These are phyloP conservation scores for Umimayanthus kanabou DNA, from an alignment of 92 coral and sea anemone species.

Conservation along the genomic window DNA sequence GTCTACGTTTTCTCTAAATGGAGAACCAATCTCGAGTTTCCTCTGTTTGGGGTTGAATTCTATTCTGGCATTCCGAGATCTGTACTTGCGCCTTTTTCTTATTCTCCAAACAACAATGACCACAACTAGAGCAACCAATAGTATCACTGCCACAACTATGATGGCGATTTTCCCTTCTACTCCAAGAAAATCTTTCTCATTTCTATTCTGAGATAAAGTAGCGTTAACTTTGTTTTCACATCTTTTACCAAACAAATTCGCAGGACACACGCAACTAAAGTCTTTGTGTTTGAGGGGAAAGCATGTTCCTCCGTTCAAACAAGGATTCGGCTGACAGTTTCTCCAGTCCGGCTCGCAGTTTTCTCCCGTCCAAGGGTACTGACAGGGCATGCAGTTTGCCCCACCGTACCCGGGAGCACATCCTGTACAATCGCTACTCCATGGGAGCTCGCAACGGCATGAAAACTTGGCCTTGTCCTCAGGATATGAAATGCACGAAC, in stretches of 20 bases:
- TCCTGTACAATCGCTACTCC: constrained; percentile 74
- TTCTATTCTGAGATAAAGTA: constrained; percentile 1
- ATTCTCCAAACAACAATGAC: constrained; percentile 49
- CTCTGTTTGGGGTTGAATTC: constrained; percentile 47
- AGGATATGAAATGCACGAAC: constrained; percentile 71
- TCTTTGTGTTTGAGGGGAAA: constrained; percentile 65
- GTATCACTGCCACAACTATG: constrained; percentile 44
- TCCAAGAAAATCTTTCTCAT: constrained; percentile 37
- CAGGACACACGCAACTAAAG: constrained; percentile 63
- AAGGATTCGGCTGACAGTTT: constrained; percentile 67
- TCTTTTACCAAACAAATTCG: constrained; percentile 45
- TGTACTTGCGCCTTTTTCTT: constrained; percentile 51
- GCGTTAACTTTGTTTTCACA: constrained; percentile 35
- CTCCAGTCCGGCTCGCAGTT: constrained; percentile 71
- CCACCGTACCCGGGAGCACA: constrained; percentile 78
- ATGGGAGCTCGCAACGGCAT: constrained; percentile 68
- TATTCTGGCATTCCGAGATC: constrained; percentile 60
- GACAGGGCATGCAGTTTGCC: constrained; percentile 59
- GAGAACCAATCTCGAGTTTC: constrained; percentile 58
- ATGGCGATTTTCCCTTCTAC: constrained; percentile 53
- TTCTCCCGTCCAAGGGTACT: constrained; percentile 76
- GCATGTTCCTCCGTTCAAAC: constrained; percentile 67
- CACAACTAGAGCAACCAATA: constrained; percentile 44
- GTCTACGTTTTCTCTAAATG: constrained; percentile 69
- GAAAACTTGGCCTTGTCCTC: constrained; percentile 54